Evolutionary conservation across 2,888 invertebrate genomes (phyloP).

Genomic region (Xestia xanthographa): DNA sequence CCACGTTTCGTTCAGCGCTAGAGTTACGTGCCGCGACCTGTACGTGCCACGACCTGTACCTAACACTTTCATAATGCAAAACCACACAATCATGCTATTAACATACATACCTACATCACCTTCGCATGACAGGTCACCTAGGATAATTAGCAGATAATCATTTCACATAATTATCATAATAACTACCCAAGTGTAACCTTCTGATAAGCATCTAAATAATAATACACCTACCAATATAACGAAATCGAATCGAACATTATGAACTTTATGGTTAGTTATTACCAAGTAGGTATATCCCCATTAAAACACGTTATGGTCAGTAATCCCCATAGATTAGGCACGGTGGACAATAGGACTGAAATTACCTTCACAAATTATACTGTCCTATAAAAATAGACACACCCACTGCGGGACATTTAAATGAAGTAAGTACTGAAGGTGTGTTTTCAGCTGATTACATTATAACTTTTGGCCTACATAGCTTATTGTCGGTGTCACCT

Average conservation of each 20-base stretch:
- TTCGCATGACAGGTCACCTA: slow-evolving; percentile 35
- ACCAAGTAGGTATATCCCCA: slow-evolving; percentile 14
- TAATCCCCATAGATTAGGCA: slow-evolving; percentile 44
- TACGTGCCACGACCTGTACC: too few relatives aligned
- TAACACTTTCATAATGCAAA: not conserved
- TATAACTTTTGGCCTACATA: slow-evolving; percentile 20
- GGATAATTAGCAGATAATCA: slow-evolving; percentile 17
- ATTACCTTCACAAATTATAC: slow-evolving; percentile 20
- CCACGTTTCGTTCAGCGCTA: too few relatives aligned
- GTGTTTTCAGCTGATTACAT: slow-evolving; percentile 21
- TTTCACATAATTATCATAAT: slow-evolving; percentile 24
- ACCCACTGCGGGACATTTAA: slow-evolving; percentile 33
- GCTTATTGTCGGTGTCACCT: slow-evolving; percentile 12
- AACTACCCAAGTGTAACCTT: slow-evolving; percentile 13
- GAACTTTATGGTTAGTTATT: slow-evolving; percentile 23
- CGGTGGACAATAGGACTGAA: slow-evolving; percentile 23
- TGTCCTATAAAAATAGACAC: slow-evolving; percentile 34
- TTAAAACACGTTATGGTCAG: slow-evolving; percentile 11
- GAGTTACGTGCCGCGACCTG: too few relatives aligned
- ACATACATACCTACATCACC: not conserved
- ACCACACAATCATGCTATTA: not conserved
- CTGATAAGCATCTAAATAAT: slow-evolving; percentile 26
- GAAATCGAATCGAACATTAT: slow-evolving; percentile 14
- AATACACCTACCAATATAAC: not conserved
- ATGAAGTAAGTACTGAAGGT: slow-evolving; percentile 19